Evolutionary conservation across 2,888 invertebrate species (phyloP), one percentile per base, ranked within the genome.

Genomic region (Drosophila paucipuncta): DNA sequence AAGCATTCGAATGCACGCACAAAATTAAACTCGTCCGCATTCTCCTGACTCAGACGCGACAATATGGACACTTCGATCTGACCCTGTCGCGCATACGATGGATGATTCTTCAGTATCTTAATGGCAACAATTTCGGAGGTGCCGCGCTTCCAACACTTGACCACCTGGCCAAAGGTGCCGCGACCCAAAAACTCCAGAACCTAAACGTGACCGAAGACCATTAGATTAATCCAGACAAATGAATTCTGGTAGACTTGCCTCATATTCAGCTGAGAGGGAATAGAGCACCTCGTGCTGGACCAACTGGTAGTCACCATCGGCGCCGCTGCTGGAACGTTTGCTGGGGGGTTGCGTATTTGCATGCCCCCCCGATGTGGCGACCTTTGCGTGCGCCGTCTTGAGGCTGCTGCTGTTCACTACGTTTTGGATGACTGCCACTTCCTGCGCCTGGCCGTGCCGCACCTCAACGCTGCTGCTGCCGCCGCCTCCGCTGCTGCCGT

Each of bases 61-160:
- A 98, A 95, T 94, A 98, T 98, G 93, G 97, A 97, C 90, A 97
- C 99, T 96, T 99, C 99, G 94, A 99, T 99, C 95, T 99, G 99
- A 89, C 99, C 99, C 95, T 99, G 99, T 92, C 99, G 96, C 84
- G 99, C 99, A 95, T 99, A 99, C 90, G 99, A 99, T 83, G 99
- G 99, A 95, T 99, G 99, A 95, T 99, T 99, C 95, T 99, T 99
- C 74, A 99, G 95, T 93, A 99, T 99, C 95, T 99, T 99, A 94
- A 99, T 99, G 93, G 99, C 99, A 92, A 99, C 99, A 93, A 99
- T 99, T 94, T 99, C 99, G 94, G 99, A 99, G 91, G 99, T 99
- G 94, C 99, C 99, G 94, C 99, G 99, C 94, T 99, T 99, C 99
- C 99, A 99, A 94, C 99, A 99, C 95, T 99, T 99, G 93, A 99